phyloP scores from a whole-genome alignment of 1,140 invertebrate genomes.

The Polyergus mexicanus region DNA sequence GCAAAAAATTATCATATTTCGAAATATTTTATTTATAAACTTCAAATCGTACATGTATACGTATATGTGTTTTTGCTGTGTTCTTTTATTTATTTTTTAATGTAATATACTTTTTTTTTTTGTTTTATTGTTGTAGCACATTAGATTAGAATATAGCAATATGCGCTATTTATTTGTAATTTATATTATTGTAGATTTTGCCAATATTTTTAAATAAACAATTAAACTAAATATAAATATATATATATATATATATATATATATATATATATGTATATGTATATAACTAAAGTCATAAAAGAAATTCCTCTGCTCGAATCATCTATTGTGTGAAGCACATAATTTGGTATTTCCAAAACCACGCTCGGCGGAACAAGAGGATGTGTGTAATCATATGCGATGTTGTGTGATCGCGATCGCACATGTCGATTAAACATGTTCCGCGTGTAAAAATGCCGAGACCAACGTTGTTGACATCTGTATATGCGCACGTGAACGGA shows the following conservation, averaged over 20 bases:
- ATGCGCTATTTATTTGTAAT: neutral
- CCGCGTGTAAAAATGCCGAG: slow-evolving; percentile 75
- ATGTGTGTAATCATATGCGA: slow-evolving; percentile 36
- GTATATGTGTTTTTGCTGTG: neutral
- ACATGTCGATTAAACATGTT: slow-evolving; percentile 50
- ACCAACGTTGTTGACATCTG: slow-evolving; percentile 73
- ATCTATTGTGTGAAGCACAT: neutral
- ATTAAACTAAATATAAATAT: neutral
- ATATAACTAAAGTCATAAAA: neutral
- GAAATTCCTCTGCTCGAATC: neutral
- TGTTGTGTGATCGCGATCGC: slow-evolving; percentile 26
- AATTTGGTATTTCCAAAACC: slow-evolving; percentile 17
- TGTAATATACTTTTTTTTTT: neutral
- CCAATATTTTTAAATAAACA: neutral
- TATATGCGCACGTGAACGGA: slow-evolving; percentile 67
- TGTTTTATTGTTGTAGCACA: neutral
- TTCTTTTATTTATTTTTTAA: neutral
- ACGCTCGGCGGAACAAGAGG: neutral
- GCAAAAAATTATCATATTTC: neutral
- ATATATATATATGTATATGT: neutral
- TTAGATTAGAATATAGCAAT: no score
- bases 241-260: slow-evolving; percentile 12
- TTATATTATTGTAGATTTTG: neutral
- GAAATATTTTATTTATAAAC: neutral
- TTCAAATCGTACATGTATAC: neutral